Conservation (phyloP, 2,888 invertebrate genomes). For the Luffia ferchaultella region DNA sequence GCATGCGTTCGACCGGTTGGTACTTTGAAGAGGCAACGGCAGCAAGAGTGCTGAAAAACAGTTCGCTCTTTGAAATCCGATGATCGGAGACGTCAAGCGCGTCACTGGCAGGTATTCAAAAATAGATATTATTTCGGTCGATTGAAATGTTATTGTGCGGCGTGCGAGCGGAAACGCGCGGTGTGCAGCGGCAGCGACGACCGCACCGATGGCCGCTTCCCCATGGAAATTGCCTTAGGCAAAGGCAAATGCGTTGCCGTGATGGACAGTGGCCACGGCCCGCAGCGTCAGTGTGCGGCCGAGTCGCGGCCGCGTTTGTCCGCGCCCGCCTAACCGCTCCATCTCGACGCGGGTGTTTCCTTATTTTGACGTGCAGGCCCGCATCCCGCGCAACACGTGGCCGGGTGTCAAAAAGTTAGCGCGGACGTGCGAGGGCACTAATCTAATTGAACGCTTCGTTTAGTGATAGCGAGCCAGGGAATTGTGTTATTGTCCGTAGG, state of each 20-base stretch:
- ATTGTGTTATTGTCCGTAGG: not conserved
- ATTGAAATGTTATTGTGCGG: slow-evolving; percentile 20
- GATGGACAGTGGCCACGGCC: not conserved
- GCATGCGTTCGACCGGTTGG: not conserved
- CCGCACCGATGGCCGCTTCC: not conserved
- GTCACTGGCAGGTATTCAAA: slow-evolving; percentile 31
- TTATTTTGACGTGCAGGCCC: not conserved
- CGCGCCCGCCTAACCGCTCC: not conserved
- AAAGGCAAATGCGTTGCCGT: not conserved
- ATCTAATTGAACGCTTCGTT: not conserved
- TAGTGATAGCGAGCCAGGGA: not conserved
- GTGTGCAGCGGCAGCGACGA: not conserved
- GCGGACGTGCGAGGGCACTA: not conserved
- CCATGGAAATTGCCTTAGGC: not conserved
- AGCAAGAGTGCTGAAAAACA: slow-evolving; percentile 9
- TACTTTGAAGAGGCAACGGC: slow-evolving; percentile 4
- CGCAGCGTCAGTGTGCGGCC: not conserved
- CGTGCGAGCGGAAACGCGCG: slow-evolving; percentile 7
- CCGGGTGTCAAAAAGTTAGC: not conserved
- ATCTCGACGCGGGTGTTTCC: not conserved
- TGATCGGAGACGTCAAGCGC: slow-evolving; percentile 16
- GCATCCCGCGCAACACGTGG: not conserved
- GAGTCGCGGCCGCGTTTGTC: no score
- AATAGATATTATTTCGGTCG: slow-evolving; percentile 24
- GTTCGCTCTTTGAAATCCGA: slow-evolving; percentile 7